Percentiles rank a stretch among this genome's conserved stretches.
Conservation (phyloP, 2,113 vertebrate species). For the Andinoacara biseriatus region DNA sequence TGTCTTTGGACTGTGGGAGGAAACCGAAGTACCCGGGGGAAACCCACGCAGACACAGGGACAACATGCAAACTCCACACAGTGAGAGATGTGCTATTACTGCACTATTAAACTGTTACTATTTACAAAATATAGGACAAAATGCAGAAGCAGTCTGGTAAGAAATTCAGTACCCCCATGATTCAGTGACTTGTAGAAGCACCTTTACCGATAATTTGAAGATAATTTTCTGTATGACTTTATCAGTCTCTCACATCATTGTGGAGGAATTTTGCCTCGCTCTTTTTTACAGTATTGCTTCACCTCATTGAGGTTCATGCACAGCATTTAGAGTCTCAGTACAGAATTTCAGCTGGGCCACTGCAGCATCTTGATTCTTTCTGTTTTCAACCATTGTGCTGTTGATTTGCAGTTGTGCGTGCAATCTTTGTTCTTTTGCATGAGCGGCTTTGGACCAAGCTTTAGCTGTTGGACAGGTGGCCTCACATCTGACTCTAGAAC, state of each 20-base stretch:
- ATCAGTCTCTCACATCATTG: background rate
- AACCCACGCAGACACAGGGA: no score
- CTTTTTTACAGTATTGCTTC: background rate
- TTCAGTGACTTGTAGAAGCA: no score
- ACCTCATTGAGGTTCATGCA: background rate
- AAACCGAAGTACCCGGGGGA: no score
- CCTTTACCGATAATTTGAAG: background rate
- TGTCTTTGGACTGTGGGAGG: no score
- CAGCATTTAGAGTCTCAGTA: background rate
- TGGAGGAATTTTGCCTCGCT: background rate
- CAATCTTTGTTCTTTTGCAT: background rate
- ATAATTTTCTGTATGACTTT: background rate
- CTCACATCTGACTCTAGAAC: rapidly evolving
- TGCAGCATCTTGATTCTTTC: background rate
- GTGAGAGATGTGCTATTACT: no score
- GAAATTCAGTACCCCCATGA: no score
- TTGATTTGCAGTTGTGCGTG: background rate
- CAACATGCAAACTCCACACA: no score
- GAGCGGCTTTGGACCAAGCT: background rate
- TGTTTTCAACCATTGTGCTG: background rate
- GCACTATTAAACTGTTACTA: background rate
- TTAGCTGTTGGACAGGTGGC: background rate
- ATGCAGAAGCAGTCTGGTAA: background rate
- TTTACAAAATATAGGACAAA: background rate
- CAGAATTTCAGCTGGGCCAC: background rate